These are phyloP conservation scores for Plectropomus leopardus DNA, from an alignment of 2,113 vertebrate species.

Conservation along the genomic window DNA sequence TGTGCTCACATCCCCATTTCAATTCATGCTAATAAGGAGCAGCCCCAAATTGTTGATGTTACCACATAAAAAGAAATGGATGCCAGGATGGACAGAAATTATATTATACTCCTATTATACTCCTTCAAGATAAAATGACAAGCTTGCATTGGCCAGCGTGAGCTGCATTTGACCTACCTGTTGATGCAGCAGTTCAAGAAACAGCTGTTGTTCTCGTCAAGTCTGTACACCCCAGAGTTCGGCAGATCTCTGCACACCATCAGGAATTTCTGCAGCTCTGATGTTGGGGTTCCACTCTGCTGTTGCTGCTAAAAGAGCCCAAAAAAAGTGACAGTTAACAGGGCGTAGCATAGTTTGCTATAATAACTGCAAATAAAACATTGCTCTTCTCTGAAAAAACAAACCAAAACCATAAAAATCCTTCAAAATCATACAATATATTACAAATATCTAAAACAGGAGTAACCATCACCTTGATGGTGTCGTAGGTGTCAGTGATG, in stretches of 20 bases:
- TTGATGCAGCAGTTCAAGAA: slow-evolving; percentile 66
- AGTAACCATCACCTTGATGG: slow-evolving; percentile 89
- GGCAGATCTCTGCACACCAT: slow-evolving; percentile 91
- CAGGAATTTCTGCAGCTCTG: slow-evolving; percentile 90
- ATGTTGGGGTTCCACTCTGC: slow-evolving; percentile 86
- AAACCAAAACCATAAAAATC: background rate
- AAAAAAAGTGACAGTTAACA: background rate
- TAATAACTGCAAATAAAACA: background rate
- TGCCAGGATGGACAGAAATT: background rate
- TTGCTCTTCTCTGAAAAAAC: background rate
- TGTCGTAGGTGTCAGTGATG: slow-evolving; percentile 96
- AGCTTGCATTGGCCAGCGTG: background rate
- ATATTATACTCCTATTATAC: background rate
- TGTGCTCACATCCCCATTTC: background rate
- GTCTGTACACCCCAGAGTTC: slow-evolving; percentile 89
- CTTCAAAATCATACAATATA: background rate
- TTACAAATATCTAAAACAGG: background rate
- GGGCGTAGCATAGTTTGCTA: background rate
- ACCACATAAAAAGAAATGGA: background rate
- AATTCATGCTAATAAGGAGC: background rate
- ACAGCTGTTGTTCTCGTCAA: slow-evolving; percentile 80
- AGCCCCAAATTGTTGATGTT: background rate
- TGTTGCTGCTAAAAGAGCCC: slow-evolving; percentile 88
- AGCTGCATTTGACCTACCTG: slow-evolving; percentile 37
- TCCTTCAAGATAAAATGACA: background rate